Evolutionary conservation across 2,888 invertebrate species (phyloP).

Genomic region (Nomada fucata): DNA sequence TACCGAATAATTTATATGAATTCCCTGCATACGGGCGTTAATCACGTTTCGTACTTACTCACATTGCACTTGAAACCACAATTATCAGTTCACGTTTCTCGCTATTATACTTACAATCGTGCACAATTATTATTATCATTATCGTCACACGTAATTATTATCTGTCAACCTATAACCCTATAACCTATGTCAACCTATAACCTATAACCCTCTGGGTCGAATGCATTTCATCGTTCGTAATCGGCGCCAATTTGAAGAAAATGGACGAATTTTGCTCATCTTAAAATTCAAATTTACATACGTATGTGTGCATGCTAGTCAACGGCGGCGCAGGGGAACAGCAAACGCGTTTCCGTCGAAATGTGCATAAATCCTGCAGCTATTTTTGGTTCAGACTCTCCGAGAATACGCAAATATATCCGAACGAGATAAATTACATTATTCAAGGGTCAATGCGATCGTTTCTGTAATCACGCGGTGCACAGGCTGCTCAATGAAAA

Average conservation of each 20-base stretch:
- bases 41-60: background rate
- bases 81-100: background rate
- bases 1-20: constrained; percentile 5
- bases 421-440: constrained; percentile 50
- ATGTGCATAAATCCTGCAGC: constrained; percentile 42
- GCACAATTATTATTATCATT: background rate
- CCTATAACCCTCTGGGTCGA: too few species aligned
- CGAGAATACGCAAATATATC: constrained; percentile 28
- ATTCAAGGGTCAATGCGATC: constrained; percentile 63
- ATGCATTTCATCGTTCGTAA: too few species aligned
- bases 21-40: too few species aligned
- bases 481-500: constrained; percentile 44
- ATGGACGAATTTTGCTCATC: background rate
- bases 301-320: constrained; percentile 11
- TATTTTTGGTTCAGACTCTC: constrained; percentile 44
- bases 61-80: background rate
- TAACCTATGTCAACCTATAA: too few species aligned
- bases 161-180: too few species aligned
- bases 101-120: background rate
- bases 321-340: background rate
- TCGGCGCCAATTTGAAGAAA: background rate
- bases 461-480: constrained; percentile 41
- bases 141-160: background rate
- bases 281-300: background rate
- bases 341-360: constrained; percentile 11